phyloP scores from a whole-genome alignment of 2,888 invertebrate genomes.

The Ommatoiulus sabulosus region DNA sequence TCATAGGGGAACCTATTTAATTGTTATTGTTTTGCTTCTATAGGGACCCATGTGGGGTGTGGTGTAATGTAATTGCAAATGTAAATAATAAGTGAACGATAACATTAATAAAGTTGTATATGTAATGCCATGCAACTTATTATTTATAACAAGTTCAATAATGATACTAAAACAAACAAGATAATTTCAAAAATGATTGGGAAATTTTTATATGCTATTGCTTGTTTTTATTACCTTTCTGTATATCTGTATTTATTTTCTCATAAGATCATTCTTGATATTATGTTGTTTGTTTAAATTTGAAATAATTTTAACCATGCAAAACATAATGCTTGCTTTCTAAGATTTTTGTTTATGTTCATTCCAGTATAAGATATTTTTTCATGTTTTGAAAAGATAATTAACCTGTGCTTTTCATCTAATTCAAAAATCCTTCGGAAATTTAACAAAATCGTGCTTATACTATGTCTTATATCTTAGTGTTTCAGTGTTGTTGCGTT shows the following conservation, averaged over 20 bases:
- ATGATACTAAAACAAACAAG: not conserved
- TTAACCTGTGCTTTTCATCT: too few species aligned
- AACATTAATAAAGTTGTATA: not conserved
- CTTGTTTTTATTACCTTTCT: too few species aligned
- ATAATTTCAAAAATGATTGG: not conserved
- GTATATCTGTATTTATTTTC: too few species aligned
- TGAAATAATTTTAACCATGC: not conserved
- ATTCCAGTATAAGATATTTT: not conserved
- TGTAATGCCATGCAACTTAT: too few species aligned
- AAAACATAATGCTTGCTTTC: not conserved
- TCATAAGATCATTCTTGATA: not conserved
- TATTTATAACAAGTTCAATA: not conserved
- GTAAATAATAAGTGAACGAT: not conserved
- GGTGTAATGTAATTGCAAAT: too few species aligned
- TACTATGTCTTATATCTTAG: not conserved
- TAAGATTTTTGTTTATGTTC: not conserved
- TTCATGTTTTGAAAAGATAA: not conserved
- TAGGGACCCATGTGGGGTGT: too few species aligned
- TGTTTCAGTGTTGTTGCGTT: constrained; percentile 2
- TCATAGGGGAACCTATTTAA: too few species aligned
- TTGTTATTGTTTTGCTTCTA: too few species aligned
- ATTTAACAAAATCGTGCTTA: not conserved
- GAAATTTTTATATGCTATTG: too few species aligned
- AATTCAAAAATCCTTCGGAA: not conserved
- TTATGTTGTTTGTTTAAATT: not conserved